Conservation (phyloP, 2,888 invertebrate species). For the Sabatieria punctata region DNA sequence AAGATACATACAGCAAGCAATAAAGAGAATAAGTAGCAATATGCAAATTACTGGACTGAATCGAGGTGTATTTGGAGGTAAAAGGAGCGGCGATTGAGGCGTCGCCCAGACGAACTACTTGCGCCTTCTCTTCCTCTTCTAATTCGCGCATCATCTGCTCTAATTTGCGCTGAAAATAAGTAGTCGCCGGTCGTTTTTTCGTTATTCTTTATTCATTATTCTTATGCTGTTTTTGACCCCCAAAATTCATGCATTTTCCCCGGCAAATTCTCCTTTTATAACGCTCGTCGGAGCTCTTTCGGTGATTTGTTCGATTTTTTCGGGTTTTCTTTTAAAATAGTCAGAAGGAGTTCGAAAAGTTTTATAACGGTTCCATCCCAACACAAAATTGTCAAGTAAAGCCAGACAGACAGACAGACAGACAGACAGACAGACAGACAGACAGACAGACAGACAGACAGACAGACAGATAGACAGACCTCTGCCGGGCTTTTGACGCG, state of each 20-base stretch:
- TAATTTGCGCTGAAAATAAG: constrained; percentile 40
- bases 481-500: too few species aligned
- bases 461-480: too few species aligned
- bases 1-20: neutral
- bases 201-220: neutral
- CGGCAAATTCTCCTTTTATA: too few species aligned
- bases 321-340: too few species aligned
- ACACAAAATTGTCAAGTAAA: too few species aligned
- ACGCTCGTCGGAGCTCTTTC: too few species aligned
- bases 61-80: constrained; percentile 87
- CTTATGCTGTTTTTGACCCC: neutral
- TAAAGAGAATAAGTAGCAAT: neutral
- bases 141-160: constrained; percentile 56
- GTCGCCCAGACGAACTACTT: constrained; percentile 85
- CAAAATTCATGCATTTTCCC: neutral
- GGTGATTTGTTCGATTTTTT: too few species aligned
- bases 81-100: constrained; percentile 98
- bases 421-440: too few species aligned
- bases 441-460: too few species aligned
- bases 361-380: too few species aligned
- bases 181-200: constrained; percentile 5
- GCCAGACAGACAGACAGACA: too few species aligned
- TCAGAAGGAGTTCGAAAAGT: too few species aligned
- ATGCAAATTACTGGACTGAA: constrained; percentile 63
- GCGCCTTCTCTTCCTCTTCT: constrained; percentile 57